phyloP scores from a whole-genome alignment of 2,113 vertebrate species.

The Pogonocichla stellata region DNA sequence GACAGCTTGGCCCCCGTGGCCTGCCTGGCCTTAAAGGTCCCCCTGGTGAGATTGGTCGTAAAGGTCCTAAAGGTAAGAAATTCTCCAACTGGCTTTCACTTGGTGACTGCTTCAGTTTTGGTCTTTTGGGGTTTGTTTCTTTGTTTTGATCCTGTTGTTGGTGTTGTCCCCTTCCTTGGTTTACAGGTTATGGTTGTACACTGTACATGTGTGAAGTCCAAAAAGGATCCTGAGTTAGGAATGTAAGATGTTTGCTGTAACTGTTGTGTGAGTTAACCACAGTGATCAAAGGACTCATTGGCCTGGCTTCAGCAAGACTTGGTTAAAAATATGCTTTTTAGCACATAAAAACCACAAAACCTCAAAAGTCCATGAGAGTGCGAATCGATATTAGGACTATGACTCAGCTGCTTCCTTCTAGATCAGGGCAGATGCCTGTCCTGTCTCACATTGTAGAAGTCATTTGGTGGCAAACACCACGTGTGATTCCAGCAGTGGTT shows the following conservation, averaged over 20 bases:
- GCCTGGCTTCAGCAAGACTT: background rate
- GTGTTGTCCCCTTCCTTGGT: background rate
- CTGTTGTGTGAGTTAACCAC: background rate
- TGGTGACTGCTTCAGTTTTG: background rate
- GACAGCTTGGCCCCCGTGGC: constrained; percentile 89
- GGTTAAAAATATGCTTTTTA: background rate
- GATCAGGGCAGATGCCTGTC: background rate
- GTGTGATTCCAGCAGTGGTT: background rate
- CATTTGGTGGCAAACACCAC: background rate
- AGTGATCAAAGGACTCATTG: background rate
- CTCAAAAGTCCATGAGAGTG: background rate
- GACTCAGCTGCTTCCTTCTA: background rate
- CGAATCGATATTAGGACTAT: background rate
- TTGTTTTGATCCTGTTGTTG: background rate
- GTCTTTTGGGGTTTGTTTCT: background rate
- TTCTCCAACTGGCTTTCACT: background rate
- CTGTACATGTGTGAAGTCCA: background rate
- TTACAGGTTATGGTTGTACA: background rate
- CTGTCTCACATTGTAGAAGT: background rate
- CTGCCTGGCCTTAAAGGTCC: constrained; percentile 96
- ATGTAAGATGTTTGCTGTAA: background rate
- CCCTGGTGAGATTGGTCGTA: constrained; percentile 82
- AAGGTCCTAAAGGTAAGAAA: constrained; percentile 91
- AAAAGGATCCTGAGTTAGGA: background rate
- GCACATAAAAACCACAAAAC: background rate